A percentile compares a stretch with the other conserved stretches of the same genome.
Conservation (phyloP, 2,888 invertebrate genomes). For the Netelia melanura region DNA sequence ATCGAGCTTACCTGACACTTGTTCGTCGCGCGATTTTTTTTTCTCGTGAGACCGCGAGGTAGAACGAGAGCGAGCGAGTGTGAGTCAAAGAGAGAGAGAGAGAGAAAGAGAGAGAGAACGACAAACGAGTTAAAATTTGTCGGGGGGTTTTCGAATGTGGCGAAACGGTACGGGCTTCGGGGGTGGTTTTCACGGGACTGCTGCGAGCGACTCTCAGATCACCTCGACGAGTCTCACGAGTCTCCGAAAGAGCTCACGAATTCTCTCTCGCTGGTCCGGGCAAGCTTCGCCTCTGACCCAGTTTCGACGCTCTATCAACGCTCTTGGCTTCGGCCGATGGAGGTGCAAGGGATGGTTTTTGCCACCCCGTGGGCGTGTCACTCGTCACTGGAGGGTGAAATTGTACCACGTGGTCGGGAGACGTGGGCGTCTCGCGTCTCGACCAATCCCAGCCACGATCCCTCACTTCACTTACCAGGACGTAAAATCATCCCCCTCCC, state of each 20-base stretch:
- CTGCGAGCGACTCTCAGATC: conserved; percentile 71
- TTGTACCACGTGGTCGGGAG: conserved; percentile 14
- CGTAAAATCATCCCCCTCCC: conserved; percentile 1
- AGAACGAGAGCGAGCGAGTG: not conserved
- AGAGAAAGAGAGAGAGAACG: not conserved
- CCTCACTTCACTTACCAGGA: not conserved
- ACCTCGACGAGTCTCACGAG: conserved; percentile 74
- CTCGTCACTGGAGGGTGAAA: conserved; percentile 21
- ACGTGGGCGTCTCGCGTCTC: conserved; percentile 30
- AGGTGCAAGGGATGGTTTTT: conserved; percentile 1
- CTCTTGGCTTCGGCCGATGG: not conserved
- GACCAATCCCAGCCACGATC: conserved; percentile 2
- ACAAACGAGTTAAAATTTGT: conserved; percentile 37
- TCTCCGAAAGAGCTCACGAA: conserved; percentile 55
- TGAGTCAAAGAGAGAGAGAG: not conserved
- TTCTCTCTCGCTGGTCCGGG: conserved; percentile 65
- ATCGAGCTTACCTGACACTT: not conserved
- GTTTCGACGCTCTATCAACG: conserved; percentile 73
- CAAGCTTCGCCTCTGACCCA: conserved; percentile 78
- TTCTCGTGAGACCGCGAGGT: not conserved
- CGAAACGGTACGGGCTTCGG: conserved; percentile 79
- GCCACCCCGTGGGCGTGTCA: conserved; percentile 6
- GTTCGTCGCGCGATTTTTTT: not conserved
- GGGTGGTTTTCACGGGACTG: conserved; percentile 83
- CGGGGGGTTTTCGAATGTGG: conserved; percentile 75